Conservation (phyloP, 2,113 vertebrate species). For the Asarcornis scutulata region DNA sequence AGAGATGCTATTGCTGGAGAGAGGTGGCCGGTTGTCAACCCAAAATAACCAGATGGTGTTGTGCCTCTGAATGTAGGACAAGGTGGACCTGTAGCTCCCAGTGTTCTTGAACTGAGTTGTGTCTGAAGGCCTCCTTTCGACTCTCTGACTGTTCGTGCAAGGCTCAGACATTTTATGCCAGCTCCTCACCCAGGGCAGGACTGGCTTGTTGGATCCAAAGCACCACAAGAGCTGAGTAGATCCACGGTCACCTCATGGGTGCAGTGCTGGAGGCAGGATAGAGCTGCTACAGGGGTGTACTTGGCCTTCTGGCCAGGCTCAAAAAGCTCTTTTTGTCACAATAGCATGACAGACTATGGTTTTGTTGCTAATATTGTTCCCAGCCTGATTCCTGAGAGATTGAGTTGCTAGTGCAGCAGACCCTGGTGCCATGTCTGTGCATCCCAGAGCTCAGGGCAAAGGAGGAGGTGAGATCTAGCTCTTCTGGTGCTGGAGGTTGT, state of each 20-base stretch:
- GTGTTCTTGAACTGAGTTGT: background rate
- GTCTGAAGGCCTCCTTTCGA: background rate
- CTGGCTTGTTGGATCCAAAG: background rate
- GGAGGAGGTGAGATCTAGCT: background rate
- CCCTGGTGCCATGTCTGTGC: background rate
- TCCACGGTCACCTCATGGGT: background rate
- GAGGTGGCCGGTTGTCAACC: slow-evolving; percentile 10
- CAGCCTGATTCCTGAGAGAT: background rate
- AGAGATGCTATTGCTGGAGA: background rate
- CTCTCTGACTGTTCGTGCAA: background rate
- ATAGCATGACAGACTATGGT: background rate
- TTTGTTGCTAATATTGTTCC: background rate
- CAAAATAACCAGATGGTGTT: slow-evolving; percentile 23
- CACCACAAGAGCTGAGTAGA: fast-evolving
- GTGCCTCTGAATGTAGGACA: slow-evolving; percentile 18
- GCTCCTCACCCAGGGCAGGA: background rate
- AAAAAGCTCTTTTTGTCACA: background rate
- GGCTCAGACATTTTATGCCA: background rate
- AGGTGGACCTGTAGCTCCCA: background rate
- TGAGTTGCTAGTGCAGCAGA: background rate
- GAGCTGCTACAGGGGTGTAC: background rate
- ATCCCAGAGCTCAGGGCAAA: background rate
- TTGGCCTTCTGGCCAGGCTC: background rate
- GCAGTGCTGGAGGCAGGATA: background rate
- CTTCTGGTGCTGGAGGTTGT: background rate